Base-by-base conservation (phyloP, 2,888 invertebrate genomes). In the Chrysopilus asiliformis region DNA sequence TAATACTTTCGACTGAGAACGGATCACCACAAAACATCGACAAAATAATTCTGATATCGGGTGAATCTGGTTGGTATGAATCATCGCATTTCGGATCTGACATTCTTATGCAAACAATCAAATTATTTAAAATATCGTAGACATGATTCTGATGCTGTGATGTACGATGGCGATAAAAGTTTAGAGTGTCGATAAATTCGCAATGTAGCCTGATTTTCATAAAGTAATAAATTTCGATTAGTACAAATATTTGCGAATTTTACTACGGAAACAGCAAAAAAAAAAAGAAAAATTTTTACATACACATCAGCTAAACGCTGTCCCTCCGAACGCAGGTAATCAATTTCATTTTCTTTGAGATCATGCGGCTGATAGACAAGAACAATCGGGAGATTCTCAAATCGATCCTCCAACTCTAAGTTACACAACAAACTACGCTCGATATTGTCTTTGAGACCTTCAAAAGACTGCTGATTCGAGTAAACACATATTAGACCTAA, bases 11-110 rank as follows among this genome's bases (percentile, higher is more conserved):
- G 29, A 89, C 79, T 0, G 85, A 82, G 57, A 80, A 93, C 2
- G 89, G 86, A 63, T 95, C 94, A 35, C 91, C 93, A 64, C 95
- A 95, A 64, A 93, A 90, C 78, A 93, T 82, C 62, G 91, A 93
- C 73, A 95, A 84, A 59, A 85, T 84, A 60, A 91, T 85, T 51
- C 90, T 79, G 12, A 64, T 44, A 46, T 64, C 64, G 12, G 64
- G 44, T 55, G 65, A 54, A 51, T 56, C 60, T 28, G 58, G 53
- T 38, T 58, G 54, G 54, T 58, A 61, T 41, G 57, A 51, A 40
- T 62, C 61, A 36, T 57, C 55, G 41, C 55, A 54, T 40, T 64
- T 64, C 46, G 58, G 57, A 46, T 63, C 62, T 32, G 59, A 51
- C 28, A 62, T 48, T 38, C 59, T 55, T 19, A 64, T 50, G 15